Percentiles rank a stretch among this genome's conserved stretches.
phyloP scores from a whole-genome alignment of 2,888 invertebrate genomes.

The Apocheima hispidaria region DNA sequence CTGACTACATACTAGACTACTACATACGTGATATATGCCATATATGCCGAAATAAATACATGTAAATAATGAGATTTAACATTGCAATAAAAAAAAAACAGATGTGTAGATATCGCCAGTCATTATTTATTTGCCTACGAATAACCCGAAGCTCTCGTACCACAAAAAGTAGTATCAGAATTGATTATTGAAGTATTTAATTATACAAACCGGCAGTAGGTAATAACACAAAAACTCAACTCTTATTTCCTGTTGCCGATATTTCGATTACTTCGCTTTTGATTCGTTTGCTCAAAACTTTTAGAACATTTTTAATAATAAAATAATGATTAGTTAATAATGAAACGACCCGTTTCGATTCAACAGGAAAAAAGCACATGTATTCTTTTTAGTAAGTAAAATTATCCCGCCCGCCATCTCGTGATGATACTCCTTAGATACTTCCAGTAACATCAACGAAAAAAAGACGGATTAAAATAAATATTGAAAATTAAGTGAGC shows the following conservation, averaged over 20 bases:
- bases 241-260: slow-evolving; percentile 25
- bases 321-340: not conserved
- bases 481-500: too few relatives aligned
- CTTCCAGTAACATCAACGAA: too few relatives aligned
- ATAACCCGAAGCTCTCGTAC: not conserved
- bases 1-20: too few relatives aligned
- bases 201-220: slow-evolving; percentile 6
- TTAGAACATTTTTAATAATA: not conserved
- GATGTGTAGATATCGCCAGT: slow-evolving; percentile 6
- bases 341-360: too few relatives aligned
- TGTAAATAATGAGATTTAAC: not conserved
- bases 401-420: too few relatives aligned
- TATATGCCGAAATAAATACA: too few relatives aligned
- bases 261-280: slow-evolving; percentile 11
- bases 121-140: slow-evolving; percentile 10
- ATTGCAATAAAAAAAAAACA: not conserved
- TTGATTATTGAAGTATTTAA: slow-evolving; percentile 1
- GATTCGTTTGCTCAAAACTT: not conserved
- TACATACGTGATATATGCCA: too few relatives aligned
- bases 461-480: too few relatives aligned
- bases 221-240: slow-evolving; percentile 17
- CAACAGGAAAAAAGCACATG: too few relatives aligned
- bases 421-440: too few relatives aligned
- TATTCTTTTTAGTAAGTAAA: too few relatives aligned
- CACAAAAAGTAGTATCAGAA: slow-evolving; percentile 2